These are phyloP conservation scores for Copidosoma aretas DNA, from an alignment of 2,888 invertebrate genomes.

Conservation along the genomic window DNA sequence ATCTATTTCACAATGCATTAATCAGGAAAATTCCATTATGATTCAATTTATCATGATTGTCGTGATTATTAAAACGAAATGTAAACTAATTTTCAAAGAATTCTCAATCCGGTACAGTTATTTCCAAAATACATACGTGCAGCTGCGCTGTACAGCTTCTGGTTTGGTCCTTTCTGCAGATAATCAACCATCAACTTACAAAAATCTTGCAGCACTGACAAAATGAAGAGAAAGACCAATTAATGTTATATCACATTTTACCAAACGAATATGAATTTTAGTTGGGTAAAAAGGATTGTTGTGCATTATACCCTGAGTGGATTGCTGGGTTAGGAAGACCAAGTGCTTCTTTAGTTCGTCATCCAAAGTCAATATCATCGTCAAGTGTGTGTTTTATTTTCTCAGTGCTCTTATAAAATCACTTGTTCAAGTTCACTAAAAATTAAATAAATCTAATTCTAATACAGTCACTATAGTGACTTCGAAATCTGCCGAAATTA, in stretches of 20 bases:
- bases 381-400: not conserved
- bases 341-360: constrained; percentile 69
- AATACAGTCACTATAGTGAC: too few species aligned
- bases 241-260: constrained; percentile 11
- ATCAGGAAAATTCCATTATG: too few species aligned
- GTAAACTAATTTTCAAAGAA: too few species aligned
- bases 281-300: constrained; percentile 10
- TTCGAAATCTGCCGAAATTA: too few species aligned
- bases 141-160: constrained; percentile 69
- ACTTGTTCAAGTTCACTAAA: too few species aligned
- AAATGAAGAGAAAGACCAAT: constrained; percentile 36
- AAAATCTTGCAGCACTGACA: constrained; percentile 73
- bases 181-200: constrained; percentile 74
- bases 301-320: constrained; percentile 63
- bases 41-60: too few species aligned
- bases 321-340: constrained; percentile 64
- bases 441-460: too few species aligned
- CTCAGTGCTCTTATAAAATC: too few species aligned
- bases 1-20: too few species aligned
- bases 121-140: constrained; percentile 64
- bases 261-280: not conserved
- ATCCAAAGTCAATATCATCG: constrained; percentile 58
- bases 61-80: too few species aligned
- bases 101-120: too few species aligned
- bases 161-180: constrained; percentile 71